Base-by-base conservation (phyloP, 2,797 vertebrate species). In the Anniella stebbinsi region DNA sequence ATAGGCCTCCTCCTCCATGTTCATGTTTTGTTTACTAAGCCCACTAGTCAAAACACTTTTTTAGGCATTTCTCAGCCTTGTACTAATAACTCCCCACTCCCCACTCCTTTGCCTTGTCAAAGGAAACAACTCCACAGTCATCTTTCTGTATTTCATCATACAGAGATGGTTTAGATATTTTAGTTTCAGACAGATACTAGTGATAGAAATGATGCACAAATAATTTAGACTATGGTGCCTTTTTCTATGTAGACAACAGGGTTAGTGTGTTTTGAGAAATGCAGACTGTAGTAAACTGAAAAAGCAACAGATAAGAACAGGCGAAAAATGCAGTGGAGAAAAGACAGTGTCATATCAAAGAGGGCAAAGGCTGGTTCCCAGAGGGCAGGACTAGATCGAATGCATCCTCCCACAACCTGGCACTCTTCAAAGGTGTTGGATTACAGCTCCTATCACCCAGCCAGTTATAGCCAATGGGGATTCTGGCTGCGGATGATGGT, bases 201-300 rank as follows among this genome's bases (percentile, higher is more conserved):
- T 63, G 51, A n/a, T 94, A 91, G 91, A 96, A 91, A 89, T 93
- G 93, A 94, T 95, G 92, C 92, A 95, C 88, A 94, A 89, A 95
- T 94, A 93, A 94, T 94, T 95, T 96, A 95, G 94, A 96, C 93
- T 93, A 89, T 4, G 86, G 81, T 95, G 4, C 89, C 90, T 94
- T 95, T 91, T 95, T 93, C 93, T 95, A 90, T 93, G 94, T 90
- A 93, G 91, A 95, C 95, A 96, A 94, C 94, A 95, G 91, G 95
- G 93, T 92, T 91, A 93, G 84, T 13, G 28, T 94, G 94, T 93
- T 83, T 95, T 84, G 92, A 92, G 92, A 93, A 92, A 90, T 86
- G 91, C 93, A 94, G 93, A 91, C 93, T 95, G 91, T 95, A 95
- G 92, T 94, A 94, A 95, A 96, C 92, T 90, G 94, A 95, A 92